Base-by-base conservation (phyloP, 2,888 invertebrate species). In the Sycophila texana region DNA sequence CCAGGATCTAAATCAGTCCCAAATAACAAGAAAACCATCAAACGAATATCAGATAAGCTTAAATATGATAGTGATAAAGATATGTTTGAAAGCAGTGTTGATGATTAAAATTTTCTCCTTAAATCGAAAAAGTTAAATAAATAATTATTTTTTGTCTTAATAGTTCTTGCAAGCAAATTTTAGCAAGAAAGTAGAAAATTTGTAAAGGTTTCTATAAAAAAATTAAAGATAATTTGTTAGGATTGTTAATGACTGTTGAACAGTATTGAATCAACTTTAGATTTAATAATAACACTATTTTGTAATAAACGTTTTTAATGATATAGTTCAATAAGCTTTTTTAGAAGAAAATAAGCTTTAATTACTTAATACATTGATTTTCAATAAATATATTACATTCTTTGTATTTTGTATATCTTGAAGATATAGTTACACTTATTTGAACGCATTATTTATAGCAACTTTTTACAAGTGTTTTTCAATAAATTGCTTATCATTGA, bases 11-110 rank as follows among this genome's bases (percentile, higher is more conserved):
- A 79, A 63, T 13, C 71, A n/a, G 63, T 77, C 14, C 63, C 26
- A 20, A 82, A 20, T n/a, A 74, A 20, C 39, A 71, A 77, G 79
- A 83, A 66, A 26, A 1, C 73, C 63, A n/a, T 16, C 16, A 79
- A 79, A 79, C 63, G 68, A 72, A 12, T 63, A 60, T 76, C 79
- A 30, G 70, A 65, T 12, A 78, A 79, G 67, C 72, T 61, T 73
- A 63, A 61, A 22, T 77, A 75, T 55, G 79, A 82, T 26, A 86
- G 87, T 58, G 87, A 87, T 12, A 83, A 84, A 55, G 88, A 88
- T 70, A 87, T 88, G 77, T 88, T 88, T 81, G 84, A 83, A 66
- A 82, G 84, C 61, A 81, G 81, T 72, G 18, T 75, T 65, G 72
- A 77, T 20, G 71, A 74, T 55, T 77, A 49, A 67, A 26, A 61